A percentile compares a stretch with the other conserved stretches of the same genome.
These are phyloP conservation scores for Cheirogaleus major DNA, from an alignment of 2,797 vertebrate genomes.

Conservation along the genomic window DNA sequence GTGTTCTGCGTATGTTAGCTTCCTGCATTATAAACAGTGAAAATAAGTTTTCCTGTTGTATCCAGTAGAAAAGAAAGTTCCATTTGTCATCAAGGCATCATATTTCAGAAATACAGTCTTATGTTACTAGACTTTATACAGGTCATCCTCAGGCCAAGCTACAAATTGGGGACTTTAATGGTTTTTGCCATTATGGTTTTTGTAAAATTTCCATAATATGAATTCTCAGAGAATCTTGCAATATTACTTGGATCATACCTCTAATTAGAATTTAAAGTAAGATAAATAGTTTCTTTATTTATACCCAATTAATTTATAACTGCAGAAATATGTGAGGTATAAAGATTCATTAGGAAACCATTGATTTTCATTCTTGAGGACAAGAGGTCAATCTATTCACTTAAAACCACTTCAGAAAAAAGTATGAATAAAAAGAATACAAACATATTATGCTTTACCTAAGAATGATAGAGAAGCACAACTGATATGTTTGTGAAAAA, in stretches of 20 bases:
- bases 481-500: background rate
- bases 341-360: background rate
- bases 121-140: background rate
- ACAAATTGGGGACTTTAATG: background rate
- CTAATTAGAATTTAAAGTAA: background rate
- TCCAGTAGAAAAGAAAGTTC: background rate
- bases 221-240: background rate
- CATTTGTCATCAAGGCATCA: background rate
- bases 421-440: background rate
- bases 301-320: background rate
- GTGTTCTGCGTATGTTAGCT: background rate
- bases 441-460: background rate
- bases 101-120: conserved; percentile 26
- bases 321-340: background rate
- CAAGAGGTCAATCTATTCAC: background rate
- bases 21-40: background rate
- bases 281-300: conserved; percentile 5
- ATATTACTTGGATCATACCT: background rate
- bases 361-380: background rate
- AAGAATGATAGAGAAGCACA: background rate
- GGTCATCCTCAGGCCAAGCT: background rate
- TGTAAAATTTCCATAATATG: background rate
- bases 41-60: background rate
- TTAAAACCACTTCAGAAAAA: background rate
- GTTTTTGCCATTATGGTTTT: background rate